A percentile compares a stretch with the other conserved stretches of the same genome.
Evolutionary conservation across 2,113 vertebrate species (phyloP).

Genomic region (Brachyhypopomus occidentalis): DNA sequence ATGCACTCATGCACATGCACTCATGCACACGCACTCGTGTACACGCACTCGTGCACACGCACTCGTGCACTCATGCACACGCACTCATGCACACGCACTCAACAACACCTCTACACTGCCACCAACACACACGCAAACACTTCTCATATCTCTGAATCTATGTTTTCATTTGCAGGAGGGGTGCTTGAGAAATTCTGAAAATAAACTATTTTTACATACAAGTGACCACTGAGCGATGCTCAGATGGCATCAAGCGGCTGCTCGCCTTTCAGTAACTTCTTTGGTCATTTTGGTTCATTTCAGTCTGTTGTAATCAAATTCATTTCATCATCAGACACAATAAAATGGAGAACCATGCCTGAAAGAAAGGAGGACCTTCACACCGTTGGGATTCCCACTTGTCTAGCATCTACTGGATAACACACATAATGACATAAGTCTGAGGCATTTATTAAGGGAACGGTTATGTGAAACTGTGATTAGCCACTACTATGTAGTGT

Average conservation of each 20-base stretch:
- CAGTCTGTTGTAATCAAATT: neutral
- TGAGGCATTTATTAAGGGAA: neutral
- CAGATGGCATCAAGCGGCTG: neutral
- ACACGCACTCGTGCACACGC: too few species aligned
- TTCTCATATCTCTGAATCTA: neutral
- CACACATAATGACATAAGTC: neutral
- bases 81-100: slow-evolving; percentile 7
- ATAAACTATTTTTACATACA: neutral
- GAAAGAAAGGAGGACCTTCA: neutral
- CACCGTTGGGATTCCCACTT: neutral
- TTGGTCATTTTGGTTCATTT: neutral
- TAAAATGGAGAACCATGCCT: neutral
- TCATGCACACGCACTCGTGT: too few species aligned
- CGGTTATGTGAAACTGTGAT: slow-evolving; percentile 26
- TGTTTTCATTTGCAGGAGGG: slow-evolving; percentile 10
- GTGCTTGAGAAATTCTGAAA: neutral
- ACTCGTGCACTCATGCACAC: too few species aligned
- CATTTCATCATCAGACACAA: neutral
- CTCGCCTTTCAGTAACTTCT: too few species aligned
- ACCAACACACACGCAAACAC: neutral
- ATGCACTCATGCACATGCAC: too few species aligned
- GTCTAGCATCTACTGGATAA: neutral
- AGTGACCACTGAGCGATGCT: neutral
- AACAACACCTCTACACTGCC: neutral
- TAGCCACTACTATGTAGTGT: slow-evolving; percentile 11